phyloP scores from a whole-genome alignment of 2,113 vertebrate species.

The Lonchura striata region DNA sequence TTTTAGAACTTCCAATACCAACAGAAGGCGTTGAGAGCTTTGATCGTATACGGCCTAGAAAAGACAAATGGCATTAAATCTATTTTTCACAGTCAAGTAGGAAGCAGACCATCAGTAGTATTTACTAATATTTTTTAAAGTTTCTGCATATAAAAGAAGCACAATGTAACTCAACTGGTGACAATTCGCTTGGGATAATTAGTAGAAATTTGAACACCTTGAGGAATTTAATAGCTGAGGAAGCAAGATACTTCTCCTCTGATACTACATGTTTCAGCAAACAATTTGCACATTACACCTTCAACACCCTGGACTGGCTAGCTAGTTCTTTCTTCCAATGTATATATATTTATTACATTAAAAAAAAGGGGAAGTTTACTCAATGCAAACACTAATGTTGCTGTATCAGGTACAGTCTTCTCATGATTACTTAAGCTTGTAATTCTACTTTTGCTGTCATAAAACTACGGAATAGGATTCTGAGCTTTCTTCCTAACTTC shows the following conservation, averaged over 20 bases:
- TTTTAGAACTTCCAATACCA: constrained; percentile 79
- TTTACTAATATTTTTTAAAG: neutral
- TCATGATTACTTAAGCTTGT: neutral
- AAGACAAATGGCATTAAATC: constrained; percentile 20
- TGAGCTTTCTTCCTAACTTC: neutral
- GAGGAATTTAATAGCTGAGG: neutral
- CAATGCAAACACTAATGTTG: neutral
- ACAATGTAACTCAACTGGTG: neutral
- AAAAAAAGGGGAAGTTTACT: neutral
- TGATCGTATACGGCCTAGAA: constrained; percentile 84
- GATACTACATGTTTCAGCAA: neutral
- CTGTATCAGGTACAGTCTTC: neutral
- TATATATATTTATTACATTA: neutral
- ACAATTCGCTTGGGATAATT: constrained; percentile 21
- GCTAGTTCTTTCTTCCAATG: neutral
- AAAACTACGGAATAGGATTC: neutral
- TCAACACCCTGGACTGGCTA: neutral
- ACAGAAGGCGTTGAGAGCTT: constrained; percentile 83
- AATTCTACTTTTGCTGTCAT: neutral
- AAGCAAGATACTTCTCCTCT: neutral
- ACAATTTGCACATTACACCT: neutral
- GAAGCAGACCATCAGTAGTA: neutral
- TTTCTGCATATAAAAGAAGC: neutral
- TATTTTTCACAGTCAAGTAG: neutral
- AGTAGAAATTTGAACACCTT: constrained; percentile 46